Evolutionary conservation across 1,140 invertebrate genomes (phyloP).

Genomic region (Anoplophora glabripennis): DNA sequence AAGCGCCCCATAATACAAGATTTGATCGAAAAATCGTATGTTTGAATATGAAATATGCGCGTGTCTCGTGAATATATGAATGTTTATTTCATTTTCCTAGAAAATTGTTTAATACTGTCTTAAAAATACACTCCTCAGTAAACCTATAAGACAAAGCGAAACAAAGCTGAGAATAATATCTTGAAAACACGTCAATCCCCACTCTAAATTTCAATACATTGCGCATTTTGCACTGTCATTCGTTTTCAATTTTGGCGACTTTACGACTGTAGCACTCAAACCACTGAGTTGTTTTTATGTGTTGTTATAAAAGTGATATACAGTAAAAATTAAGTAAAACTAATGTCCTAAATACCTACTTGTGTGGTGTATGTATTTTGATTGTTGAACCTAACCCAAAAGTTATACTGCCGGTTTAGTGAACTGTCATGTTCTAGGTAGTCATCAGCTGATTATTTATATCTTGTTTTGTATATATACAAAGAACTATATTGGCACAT

Average conservation of each 20-base stretch:
- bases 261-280: background rate
- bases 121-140: no score
- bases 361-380: background rate
- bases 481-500: background rate
- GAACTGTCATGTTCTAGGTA: conserved; percentile 9
- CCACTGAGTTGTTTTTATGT: background rate
- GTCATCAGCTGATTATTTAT: conserved; percentile 14
- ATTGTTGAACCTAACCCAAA: conserved; percentile 14
- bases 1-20: no score
- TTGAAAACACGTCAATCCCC: no score
- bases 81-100: no score
- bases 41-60: no score
- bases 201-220: no score
- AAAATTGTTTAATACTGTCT: no score
- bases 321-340: background rate
- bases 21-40: no score
- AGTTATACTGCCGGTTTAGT: conserved; percentile 8
- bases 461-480: conserved; percentile 1
- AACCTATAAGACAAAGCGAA: no score
- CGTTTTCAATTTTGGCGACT: conserved; percentile 3
- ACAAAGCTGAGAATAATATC: no score
- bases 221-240: no score
- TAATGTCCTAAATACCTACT: background rate
- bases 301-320: background rate
- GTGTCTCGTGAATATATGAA: no score